Conservation (phyloP, 1,140 invertebrate species). For the Cyphomyrmex costatus region DNA sequence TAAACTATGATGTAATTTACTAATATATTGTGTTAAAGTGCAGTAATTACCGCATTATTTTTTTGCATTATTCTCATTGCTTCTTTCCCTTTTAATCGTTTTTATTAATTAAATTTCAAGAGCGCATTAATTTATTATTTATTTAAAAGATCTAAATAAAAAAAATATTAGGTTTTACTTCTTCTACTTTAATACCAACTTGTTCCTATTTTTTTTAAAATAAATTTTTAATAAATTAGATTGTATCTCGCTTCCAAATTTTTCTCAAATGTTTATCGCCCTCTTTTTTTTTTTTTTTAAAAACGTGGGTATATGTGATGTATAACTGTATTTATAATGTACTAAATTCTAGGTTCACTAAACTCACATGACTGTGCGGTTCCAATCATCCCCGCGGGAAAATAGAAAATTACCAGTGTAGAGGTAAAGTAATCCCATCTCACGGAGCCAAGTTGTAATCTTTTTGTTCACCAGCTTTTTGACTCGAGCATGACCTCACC, state of each 20-base stretch:
- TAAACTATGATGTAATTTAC: no score
- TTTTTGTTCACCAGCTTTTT: background rate
- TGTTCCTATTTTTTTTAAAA: background rate
- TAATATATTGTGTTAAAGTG: no score
- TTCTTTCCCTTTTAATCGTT: no score
- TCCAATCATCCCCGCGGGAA: background rate
- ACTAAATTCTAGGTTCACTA: background rate
- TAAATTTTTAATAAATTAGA: background rate
- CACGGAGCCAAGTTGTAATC: background rate
- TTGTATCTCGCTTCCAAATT: background rate
- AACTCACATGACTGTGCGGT: background rate
- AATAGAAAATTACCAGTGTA: conserved; percentile 5
- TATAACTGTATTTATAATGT: background rate
- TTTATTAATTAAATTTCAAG: no score
- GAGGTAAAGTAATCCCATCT: conserved; percentile 5
- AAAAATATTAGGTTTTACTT: background rate
- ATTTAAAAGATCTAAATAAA: background rate
- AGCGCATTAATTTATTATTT: no score
- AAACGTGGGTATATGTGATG: background rate
- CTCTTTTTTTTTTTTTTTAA: background rate
- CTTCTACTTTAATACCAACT: background rate
- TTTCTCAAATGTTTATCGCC: background rate
- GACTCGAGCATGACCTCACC: background rate
- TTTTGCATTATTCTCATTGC: no score
- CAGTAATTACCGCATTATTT: no score